A percentile compares a stretch with the other conserved stretches of the same genome.
These are phyloP conservation scores for Drosophila auraria DNA, from an alignment of 1,140 invertebrate species.

Conservation along the genomic window DNA sequence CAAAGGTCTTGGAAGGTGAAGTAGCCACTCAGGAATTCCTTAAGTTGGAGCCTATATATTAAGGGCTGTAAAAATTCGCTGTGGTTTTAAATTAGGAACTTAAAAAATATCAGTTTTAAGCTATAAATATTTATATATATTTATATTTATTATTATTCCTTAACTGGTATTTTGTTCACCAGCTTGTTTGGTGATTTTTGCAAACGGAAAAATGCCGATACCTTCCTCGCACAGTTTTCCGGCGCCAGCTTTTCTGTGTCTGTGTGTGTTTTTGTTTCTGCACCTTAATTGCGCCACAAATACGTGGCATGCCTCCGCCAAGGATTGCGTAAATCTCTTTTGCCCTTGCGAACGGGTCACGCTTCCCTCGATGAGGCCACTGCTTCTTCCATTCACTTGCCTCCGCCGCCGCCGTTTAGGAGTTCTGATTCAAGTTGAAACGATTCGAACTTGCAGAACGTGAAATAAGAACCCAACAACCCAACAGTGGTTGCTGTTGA, in stretches of 20 bases:
- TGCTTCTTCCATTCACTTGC: not conserved
- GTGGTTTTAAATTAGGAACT: not conserved
- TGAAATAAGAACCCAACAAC: not conserved
- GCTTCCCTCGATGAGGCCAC: conserved; percentile 2
- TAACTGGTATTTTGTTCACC: not conserved
- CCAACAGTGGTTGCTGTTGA: not conserved
- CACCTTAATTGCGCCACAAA: conserved; percentile 66
- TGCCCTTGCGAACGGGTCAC: conserved; percentile 37
- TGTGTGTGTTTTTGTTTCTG: conserved; percentile 25
- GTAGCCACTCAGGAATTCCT: not conserved
- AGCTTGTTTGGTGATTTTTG: conserved; percentile 29
- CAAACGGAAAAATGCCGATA: not conserved
- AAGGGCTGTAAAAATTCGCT: not conserved
- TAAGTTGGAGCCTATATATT: not conserved
- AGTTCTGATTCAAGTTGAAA: not conserved
- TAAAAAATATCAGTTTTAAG: not conserved
- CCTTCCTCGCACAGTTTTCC: conserved; percentile 1
- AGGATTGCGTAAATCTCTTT: conserved; percentile 54
- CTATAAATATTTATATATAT: not conserved
- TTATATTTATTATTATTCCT: not conserved
- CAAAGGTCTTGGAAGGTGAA: not conserved
- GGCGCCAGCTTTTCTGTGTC: not conserved
- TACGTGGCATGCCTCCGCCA: conserved; percentile 50
- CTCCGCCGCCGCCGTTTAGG: no score
- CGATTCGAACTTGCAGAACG: not conserved